These are phyloP conservation scores for Crotophaga sulcirostris DNA, from an alignment of 2,113 vertebrate species.

Conservation along the genomic window DNA sequence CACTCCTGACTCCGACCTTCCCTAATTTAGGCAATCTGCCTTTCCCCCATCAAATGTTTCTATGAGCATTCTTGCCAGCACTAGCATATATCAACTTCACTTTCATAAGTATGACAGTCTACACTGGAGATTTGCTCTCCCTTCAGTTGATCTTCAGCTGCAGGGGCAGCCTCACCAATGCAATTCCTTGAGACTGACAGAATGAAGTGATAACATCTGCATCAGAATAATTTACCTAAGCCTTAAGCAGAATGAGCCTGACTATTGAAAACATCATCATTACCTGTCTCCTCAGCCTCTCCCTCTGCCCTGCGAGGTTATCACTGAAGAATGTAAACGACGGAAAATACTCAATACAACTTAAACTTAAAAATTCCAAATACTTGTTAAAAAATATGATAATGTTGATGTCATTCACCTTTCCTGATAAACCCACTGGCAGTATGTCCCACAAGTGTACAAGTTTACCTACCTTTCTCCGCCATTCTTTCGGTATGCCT, in stretches of 20 bases:
- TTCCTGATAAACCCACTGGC: not conserved
- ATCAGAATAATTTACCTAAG: not conserved
- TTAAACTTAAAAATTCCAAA: not conserved
- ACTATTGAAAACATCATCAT: not conserved
- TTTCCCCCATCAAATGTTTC: not conserved
- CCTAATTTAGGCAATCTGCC: not conserved
- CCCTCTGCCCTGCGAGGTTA: not conserved
- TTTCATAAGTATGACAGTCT: not conserved
- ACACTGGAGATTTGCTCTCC: not conserved
- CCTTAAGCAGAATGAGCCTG: not conserved
- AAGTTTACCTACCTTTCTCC: slow-evolving; percentile 83
- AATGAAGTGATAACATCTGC: not conserved
- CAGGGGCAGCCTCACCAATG: not conserved
- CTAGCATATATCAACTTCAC: not conserved
- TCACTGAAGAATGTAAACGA: not conserved
- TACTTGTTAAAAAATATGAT: not conserved
- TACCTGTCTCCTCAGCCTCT: not conserved
- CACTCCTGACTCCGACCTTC: not conserved
- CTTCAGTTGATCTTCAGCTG: not conserved
- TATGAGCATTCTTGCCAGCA: not conserved
- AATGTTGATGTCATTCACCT: not conserved
- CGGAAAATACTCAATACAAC: not conserved
- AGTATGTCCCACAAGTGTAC: not conserved
- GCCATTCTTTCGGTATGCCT: slow-evolving; percentile 96
- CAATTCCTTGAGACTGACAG: not conserved